Conservation (phyloP, 2,113 vertebrate genomes). For the Microcebus ravelobensis region DNA sequence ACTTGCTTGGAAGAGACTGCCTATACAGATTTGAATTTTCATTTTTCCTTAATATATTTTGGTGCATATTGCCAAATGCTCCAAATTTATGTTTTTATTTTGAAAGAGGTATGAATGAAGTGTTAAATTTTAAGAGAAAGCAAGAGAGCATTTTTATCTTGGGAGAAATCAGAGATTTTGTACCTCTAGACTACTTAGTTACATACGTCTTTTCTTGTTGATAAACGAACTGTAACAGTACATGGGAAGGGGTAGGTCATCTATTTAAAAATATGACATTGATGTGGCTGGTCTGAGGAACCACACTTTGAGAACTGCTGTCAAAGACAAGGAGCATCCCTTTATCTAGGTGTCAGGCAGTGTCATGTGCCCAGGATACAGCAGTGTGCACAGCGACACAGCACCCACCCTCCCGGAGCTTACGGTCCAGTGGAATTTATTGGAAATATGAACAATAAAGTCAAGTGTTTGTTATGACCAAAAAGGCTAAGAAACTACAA, state of each 20-base stretch:
- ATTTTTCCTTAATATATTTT: background rate
- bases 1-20: background rate
- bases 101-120: background rate
- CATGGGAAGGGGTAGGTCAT: rapidly evolving
- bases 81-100: background rate
- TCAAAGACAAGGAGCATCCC: too few relatives aligned
- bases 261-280: background rate
- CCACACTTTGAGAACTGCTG: background rate
- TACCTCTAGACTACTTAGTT: background rate
- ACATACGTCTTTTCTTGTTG: background rate
- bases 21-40: background rate
- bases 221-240: background rate
- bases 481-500: background rate
- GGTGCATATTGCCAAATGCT: background rate
- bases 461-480: background rate
- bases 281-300: too few relatives aligned
- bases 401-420: rapidly evolving
- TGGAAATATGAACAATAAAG: background rate
- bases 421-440: background rate
- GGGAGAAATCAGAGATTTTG: background rate
- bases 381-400: rapidly evolving
- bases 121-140: background rate
- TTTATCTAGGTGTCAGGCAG: background rate
- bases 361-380: too few relatives aligned
- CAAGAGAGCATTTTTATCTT: background rate